Evolutionary conservation across 2,888 invertebrate genomes (phyloP).

Genomic region (Parapristionchus giblindavisi): DNA sequence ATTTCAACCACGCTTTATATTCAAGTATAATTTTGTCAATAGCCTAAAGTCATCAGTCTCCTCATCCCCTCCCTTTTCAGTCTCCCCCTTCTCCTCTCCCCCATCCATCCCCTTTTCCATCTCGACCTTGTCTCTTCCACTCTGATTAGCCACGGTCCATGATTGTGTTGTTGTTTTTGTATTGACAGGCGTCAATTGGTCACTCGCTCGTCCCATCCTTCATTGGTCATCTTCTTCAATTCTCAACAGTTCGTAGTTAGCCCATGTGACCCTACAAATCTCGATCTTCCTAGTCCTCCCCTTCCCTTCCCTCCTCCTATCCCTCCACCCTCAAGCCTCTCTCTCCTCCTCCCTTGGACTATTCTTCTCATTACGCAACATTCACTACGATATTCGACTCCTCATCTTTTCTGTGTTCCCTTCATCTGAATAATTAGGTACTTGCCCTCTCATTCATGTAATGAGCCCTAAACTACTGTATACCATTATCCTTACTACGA

Average conservation of each 20-base stretch:
- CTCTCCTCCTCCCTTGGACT: no score
- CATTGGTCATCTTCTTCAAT: conserved; percentile 15
- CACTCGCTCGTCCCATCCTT: not conserved
- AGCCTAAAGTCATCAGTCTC: not conserved
- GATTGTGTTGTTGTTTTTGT: not conserved
- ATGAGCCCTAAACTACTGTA: no score
- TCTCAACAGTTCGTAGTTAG: conserved; percentile 17
- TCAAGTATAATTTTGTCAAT: no score
- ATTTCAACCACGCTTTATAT: no score
- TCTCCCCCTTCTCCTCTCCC: conserved; percentile 7
- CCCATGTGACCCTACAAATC: conserved; percentile 16
- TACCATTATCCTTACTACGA: no score
- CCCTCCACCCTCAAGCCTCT: no score
- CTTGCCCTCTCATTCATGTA: no score
- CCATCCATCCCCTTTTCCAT: not conserved
- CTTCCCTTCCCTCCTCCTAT: not conserved
- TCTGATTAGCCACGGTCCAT: not conserved
- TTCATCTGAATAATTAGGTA: not conserved
- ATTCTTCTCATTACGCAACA: not conserved
- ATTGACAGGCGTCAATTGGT: not conserved
- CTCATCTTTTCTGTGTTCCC: not conserved
- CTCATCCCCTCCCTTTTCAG: conserved; percentile 3
- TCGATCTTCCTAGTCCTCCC: not conserved
- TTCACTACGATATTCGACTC: not conserved
- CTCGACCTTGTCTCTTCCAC: not conserved